A percentile compares a stretch with the other conserved stretches of the same genome.
phyloP scores from a whole-genome alignment of 2,797 vertebrate species.

The Malacoraja senta region DNA sequence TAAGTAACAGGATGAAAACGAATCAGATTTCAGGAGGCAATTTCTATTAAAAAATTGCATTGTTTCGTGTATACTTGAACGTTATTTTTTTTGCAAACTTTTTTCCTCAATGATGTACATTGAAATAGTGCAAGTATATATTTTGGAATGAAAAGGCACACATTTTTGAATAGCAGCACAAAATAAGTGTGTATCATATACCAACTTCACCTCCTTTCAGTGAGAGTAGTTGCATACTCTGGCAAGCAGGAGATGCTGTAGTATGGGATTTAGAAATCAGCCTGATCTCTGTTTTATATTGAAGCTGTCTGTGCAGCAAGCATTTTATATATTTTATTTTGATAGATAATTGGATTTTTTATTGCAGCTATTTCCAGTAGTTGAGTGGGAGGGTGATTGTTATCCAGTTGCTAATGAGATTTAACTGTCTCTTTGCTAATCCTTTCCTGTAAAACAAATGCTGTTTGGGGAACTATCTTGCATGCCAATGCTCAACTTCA shows the following conservation, averaged over 20 bases:
- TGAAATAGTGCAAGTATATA: neutral
- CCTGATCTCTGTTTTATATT: neutral
- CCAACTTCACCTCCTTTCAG: neutral
- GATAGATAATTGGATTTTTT: neutral
- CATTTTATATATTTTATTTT: neutral
- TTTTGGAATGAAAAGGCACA: neutral
- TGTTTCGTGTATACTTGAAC: neutral
- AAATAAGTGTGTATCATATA: neutral
- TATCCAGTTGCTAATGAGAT: neutral
- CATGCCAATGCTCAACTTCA: neutral
- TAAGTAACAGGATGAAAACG: neutral
- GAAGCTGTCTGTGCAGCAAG: neutral
- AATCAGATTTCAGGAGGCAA: neutral
- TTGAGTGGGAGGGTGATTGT: neutral
- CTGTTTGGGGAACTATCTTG: neutral
- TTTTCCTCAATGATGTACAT: neutral
- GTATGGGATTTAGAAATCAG: neutral
- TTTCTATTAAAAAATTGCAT: neutral
- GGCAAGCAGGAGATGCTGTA: neutral
- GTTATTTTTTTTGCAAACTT: neutral
- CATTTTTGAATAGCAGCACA: neutral
- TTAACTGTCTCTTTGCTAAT: neutral
- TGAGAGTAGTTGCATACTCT: neutral
- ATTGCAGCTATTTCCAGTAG: neutral
- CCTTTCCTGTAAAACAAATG: neutral